Conservation (phyloP, 2,888 invertebrate genomes). For the Drosophila subsilvestris region DNA sequence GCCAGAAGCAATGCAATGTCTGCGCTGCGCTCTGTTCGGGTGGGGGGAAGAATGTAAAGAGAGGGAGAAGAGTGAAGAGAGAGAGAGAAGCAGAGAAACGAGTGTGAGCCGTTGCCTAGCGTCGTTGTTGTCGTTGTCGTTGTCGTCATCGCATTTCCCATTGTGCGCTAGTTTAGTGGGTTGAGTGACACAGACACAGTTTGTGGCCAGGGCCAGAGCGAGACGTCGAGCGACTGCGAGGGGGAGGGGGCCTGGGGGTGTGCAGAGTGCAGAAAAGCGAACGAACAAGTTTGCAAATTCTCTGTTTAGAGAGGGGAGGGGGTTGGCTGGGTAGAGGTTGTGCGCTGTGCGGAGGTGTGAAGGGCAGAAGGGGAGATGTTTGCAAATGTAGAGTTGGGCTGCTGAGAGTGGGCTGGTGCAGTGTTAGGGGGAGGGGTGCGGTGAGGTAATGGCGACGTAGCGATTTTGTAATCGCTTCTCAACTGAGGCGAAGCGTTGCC, state of each 20-base stretch:
- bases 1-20: constrained; percentile 27
- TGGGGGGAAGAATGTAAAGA: constrained; percentile 4
- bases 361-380: neutral
- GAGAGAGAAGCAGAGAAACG: neutral
- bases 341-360: neutral
- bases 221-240: neutral
- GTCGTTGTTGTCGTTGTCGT: constrained; percentile 17
- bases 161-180: constrained; percentile 77
- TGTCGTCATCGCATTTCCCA: constrained; percentile 45
- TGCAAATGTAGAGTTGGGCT: constrained; percentile 9
- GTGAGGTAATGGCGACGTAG: constrained; percentile 8
- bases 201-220: constrained; percentile 64
- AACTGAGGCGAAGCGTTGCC: constrained; percentile 37
- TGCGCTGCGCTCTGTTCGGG: constrained; percentile 6
- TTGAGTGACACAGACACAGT: constrained; percentile 79
- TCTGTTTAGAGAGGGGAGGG: neutral
- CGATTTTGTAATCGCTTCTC: constrained; percentile 49
- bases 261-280: constrained; percentile 2
- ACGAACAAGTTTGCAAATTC: constrained; percentile 55
- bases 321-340: neutral
- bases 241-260: neutral
- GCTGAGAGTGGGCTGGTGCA: neutral
- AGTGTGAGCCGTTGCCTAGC: constrained; percentile 11
- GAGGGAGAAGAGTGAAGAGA: neutral
- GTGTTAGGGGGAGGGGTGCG: neutral